Evolutionary conservation across 2,888 invertebrate genomes (phyloP).

Genomic region (Orthosia cruda): DNA sequence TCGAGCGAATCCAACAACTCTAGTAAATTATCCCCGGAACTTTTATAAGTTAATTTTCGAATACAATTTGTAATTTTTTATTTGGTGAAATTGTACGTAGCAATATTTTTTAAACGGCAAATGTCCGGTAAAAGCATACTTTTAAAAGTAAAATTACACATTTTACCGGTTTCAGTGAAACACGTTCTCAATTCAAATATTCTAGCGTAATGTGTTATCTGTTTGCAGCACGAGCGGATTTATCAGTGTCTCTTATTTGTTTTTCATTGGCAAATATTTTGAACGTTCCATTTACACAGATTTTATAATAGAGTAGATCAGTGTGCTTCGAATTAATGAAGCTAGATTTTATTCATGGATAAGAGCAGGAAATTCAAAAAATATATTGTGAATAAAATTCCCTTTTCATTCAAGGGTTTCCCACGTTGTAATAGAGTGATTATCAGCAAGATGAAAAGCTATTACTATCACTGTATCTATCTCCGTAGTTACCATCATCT

Average conservation of each 20-base stretch:
- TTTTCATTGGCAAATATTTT: constrained; percentile 83
- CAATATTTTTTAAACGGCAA: constrained; percentile 47
- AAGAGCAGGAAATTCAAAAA: background rate
- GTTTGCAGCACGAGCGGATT: constrained; percentile 83
- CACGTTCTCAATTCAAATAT: constrained; percentile 66
- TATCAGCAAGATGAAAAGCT: background rate
- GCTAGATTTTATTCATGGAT: background rate
- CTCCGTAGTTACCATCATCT: background rate
- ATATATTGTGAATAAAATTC: background rate
- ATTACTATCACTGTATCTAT: constrained; percentile 6
- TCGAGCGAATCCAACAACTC: constrained; percentile 46
- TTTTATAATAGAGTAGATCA: constrained; percentile 57
- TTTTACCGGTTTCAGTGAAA: constrained; percentile 63
- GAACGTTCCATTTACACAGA: constrained; percentile 69
- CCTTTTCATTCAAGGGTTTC: background rate
- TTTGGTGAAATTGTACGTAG: constrained; percentile 45
- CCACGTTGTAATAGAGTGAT: constrained; percentile 14
- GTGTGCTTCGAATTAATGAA: constrained; percentile 30
- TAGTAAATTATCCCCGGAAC: constrained; percentile 48
- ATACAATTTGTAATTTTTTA: constrained; percentile 39
- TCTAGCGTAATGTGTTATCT: constrained; percentile 80
- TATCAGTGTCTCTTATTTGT: constrained; percentile 83
- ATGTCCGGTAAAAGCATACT: constrained; percentile 39
- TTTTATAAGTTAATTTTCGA: constrained; percentile 4
- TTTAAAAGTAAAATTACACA: constrained; percentile 58